Evolutionary conservation across 1,140 invertebrate species (phyloP), one percentile per base, ranked within the genome.

Genomic region (Drosophila lini): DNA sequence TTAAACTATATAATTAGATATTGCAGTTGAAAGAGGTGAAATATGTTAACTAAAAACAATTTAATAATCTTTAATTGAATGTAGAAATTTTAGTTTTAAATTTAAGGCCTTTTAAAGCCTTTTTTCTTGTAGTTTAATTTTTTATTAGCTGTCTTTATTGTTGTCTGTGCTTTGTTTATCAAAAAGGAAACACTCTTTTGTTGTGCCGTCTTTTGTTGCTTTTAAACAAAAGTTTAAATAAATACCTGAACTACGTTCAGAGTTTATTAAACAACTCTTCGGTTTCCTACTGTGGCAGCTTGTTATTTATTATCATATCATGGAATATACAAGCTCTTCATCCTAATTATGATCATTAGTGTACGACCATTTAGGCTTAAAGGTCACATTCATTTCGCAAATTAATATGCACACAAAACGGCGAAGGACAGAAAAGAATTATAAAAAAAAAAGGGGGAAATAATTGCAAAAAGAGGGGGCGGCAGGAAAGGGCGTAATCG

Each of bases 321-420:
- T 10, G 10, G 3, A 16, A 41, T 45, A 7, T 13, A 41, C 42
- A 47, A 64, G 36, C 55, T 6, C 16, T 4, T 59, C 60, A 64
- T 65, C 60, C 65, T 69, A 69, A 69, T 69, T 69, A 67, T 65
- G 32, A 65, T 41, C 31, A 65, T 69, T 69, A 60, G 55, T 31
- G 55, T 22, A 10, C 15, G 34, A 59, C 31, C 63, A 22, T 65
- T 65, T 67, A 53, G 47, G 61, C 61, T 50, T 50, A 22, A 52
- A 68, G 65, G 65, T 31, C 65, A 42, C 13, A 65, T 52, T 68
- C 19, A 65, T 65, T 64, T 42, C 8, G 28, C 38, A 41, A 42
- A 60, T 60, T 53, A 36, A 22, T 22, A 5, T 36, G 31, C 28
- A 52, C 48, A 52, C 48, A 34, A 52, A 8, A 34, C 42, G 48